Evolutionary conservation across 2,888 invertebrate species (phyloP), one percentile per base, ranked within the genome.

Genomic region (Bombyx huttoni): DNA sequence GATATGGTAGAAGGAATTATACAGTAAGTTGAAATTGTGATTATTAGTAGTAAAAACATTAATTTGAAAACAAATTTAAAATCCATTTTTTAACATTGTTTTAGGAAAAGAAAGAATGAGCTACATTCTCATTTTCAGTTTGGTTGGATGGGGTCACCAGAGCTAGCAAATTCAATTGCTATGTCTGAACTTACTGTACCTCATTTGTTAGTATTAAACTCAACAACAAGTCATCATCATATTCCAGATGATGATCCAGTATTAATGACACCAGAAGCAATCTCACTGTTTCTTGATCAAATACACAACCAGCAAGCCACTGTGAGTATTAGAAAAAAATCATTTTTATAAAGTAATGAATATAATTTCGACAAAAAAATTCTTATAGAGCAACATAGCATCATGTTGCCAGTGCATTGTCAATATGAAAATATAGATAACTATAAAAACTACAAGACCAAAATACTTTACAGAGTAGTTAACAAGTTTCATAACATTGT

Each of bases 131-230:
- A 90, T 61, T 96, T 96, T 73, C 98, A 98, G 81, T 99, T 99
- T 87, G 97, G 98, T 46, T 99, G 98, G 98, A 92, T 97, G 78
- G 96, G 95, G 0, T 94, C 92, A 59, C 93, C 95, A 3, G 96
- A 97, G 52, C 89, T 98, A 58, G 97, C 96, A 10, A 98, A 98
- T 84, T 96, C 95, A 53, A 97, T 99, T 67, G 97, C 96, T 10
- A 96, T 98, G 95, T 92, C 92, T 56, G 92, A 94, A 58, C 81
- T 97, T 61, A 91, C 94, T 0, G 89, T 96, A 34, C 98, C 98
- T 0, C 94, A 94, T 79, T 80, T 98, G 52, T 86, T 99, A 52
- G 96, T 98, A 0, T 91, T 99, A 51, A 98, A 99, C 79, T 94
- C 98, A 0, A 94, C 94, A 12, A 96, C 97, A 3, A 95, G 95